A percentile compares a stretch with the other conserved stretches of the same genome.
phyloP scores from a whole-genome alignment of 2,888 invertebrate genomes.

The Nesidiocoris tenuis region DNA sequence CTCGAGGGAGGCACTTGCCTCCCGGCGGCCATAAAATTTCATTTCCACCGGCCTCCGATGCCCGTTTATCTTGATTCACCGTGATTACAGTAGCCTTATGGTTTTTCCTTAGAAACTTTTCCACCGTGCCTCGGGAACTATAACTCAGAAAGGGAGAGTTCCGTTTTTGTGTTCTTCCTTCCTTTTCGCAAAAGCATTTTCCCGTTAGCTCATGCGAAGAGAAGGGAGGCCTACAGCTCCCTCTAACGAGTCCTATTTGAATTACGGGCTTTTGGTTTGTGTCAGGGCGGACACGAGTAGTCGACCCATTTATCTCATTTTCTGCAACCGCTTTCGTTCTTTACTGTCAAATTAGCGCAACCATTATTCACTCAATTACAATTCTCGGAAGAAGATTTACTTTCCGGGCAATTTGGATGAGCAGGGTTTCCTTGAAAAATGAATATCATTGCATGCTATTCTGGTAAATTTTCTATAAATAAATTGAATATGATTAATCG shows the following conservation, averaged over 20 bases:
- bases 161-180: not conserved
- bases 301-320: constrained; percentile 42
- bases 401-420: too few species aligned
- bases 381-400: constrained; percentile 31
- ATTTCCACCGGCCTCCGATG: constrained; percentile 32
- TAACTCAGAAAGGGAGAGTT: constrained; percentile 38
- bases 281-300: constrained; percentile 39
- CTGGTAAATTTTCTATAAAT: too few species aligned
- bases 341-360: constrained; percentile 41
- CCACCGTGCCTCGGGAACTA: constrained; percentile 37
- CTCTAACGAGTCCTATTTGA: constrained; percentile 40
- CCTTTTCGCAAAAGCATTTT: not conserved
- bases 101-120: constrained; percentile 45
- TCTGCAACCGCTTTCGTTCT: constrained; percentile 37
- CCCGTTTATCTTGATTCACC: constrained; percentile 45
- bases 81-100: constrained; percentile 46
- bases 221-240: not conserved
- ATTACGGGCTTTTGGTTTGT: constrained; percentile 36
- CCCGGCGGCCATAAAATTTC: constrained; percentile 44
- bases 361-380: constrained; percentile 43
- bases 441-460: too few species aligned
- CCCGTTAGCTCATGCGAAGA: not conserved
- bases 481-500: too few species aligned
- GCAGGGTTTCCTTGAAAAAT: too few species aligned
- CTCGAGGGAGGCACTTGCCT: constrained; percentile 10